phyloP scores from a whole-genome alignment of 2,888 invertebrate species.

The Ctenicera cuprea region DNA sequence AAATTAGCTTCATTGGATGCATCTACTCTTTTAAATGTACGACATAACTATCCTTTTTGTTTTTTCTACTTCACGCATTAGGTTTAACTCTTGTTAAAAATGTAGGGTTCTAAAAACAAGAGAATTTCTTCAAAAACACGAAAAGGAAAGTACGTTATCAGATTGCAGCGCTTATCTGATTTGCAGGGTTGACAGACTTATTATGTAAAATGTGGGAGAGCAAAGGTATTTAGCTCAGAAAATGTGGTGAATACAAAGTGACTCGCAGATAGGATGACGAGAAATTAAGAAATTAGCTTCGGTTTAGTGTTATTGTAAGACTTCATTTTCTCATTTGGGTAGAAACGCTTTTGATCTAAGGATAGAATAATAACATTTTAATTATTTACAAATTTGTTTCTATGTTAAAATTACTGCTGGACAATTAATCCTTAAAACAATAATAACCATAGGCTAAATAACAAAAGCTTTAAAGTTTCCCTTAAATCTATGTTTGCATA shows the following conservation, averaged over 20 bases:
- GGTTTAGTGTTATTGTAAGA: constrained; percentile 6
- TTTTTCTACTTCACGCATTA: neutral
- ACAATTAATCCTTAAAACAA: too few relatives aligned
- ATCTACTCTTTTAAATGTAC: constrained; percentile 18
- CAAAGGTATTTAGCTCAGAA: constrained; percentile 21
- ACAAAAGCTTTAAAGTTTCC: too few relatives aligned
- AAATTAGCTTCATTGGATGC: constrained; percentile 32
- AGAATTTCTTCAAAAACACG: neutral
- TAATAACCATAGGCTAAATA: too few relatives aligned
- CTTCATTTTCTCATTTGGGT: too few relatives aligned
- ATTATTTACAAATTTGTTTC: too few relatives aligned
- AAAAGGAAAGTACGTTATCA: constrained; percentile 11
- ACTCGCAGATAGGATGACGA: neutral
- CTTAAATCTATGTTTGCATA: too few relatives aligned
- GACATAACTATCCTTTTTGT: neutral
- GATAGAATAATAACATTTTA: too few relatives aligned
- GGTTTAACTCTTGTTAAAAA: neutral
- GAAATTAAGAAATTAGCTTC: constrained; percentile 19
- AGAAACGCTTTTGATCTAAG: too few relatives aligned
- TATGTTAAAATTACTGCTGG: too few relatives aligned
- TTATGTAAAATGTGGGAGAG: constrained; percentile 18
- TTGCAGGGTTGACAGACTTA: constrained; percentile 23
- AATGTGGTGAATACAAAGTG: constrained; percentile 23
- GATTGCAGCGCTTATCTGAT: constrained; percentile 9
- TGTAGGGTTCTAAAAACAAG: neutral